Conservation (phyloP, 37 sponge, comb jelly and placozoan species). For the Haliclona indistincta region DNA sequence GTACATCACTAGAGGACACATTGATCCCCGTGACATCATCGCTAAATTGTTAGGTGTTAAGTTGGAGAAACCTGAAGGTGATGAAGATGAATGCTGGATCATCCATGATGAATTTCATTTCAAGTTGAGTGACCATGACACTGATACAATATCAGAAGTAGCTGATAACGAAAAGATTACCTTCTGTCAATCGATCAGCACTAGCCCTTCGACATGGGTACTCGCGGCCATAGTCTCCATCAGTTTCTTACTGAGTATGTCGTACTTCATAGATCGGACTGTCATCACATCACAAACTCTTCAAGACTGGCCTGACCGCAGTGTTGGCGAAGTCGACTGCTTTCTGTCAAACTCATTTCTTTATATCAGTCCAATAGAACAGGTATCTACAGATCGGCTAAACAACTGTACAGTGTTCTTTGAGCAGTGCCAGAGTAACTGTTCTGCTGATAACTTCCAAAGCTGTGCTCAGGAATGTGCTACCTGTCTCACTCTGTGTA, state of each 20-base stretch:
- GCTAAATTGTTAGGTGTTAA: slow-evolving; percentile 26
- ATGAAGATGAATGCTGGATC: slow-evolving; percentile 47
- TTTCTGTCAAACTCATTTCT: slow-evolving; percentile 10
- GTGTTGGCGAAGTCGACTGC: slow-evolving; percentile 22
- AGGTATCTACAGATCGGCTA: no score
- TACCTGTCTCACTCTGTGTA: no score
- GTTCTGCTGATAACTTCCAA: no score
- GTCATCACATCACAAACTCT: slow-evolving; percentile 8
- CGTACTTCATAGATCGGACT: slow-evolving; percentile 40
- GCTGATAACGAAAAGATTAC: background rate
- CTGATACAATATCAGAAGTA: background rate
- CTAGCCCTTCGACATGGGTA: slow-evolving; percentile 34
- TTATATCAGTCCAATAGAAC: no score
- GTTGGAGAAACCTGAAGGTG: slow-evolving; percentile 33
- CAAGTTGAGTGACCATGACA: no score
- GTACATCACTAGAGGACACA: slow-evolving; percentile 46
- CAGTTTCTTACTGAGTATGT: slow-evolving; percentile 26
- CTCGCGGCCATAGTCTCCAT: slow-evolving; percentile 19
- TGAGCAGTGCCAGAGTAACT: no score
- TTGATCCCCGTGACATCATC: slow-evolving; percentile 32
- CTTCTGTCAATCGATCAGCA: background rate
- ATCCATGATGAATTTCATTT: slow-evolving; percentile 48
- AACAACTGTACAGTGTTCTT: no score
- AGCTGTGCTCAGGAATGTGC: no score
- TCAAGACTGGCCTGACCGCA: background rate